A percentile compares a stretch with the other conserved stretches of the same genome.
Evolutionary conservation across 2,888 invertebrate species (phyloP).

Genomic region (Seladonia tumulorum): DNA sequence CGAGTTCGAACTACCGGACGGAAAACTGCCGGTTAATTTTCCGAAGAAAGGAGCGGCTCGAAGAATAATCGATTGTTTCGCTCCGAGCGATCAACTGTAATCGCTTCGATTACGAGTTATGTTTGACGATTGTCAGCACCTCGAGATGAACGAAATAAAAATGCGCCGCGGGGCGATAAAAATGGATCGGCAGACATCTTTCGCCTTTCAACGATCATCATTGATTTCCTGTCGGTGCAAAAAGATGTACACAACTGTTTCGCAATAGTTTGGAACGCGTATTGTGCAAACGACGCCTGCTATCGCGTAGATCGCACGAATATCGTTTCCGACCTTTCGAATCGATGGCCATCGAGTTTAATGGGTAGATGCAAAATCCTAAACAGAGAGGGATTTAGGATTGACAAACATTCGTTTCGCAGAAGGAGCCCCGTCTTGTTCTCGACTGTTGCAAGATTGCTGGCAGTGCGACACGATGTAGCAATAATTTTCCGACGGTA

Average conservation of each 20-base stretch:
- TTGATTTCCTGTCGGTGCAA: neutral
- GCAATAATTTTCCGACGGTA: constrained; percentile 70
- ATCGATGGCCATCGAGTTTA: neutral
- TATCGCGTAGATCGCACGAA: neutral
- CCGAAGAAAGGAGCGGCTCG: neutral
- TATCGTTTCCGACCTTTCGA: constrained; percentile 1
- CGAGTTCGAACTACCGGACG: neutral
- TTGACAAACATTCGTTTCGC: constrained; percentile 42
- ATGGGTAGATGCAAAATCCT: neutral
- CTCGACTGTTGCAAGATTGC: constrained; percentile 65
- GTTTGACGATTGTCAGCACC: too few species aligned
- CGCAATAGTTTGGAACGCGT: neutral
- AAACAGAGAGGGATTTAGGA: constrained; percentile 26
- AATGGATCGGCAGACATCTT: neutral
- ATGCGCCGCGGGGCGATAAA: neutral
- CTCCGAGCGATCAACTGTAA: neutral
- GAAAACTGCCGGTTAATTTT: neutral
- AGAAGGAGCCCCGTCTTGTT: constrained; percentile 51
- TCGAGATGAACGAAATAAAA: neutral
- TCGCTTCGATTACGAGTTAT: neutral
- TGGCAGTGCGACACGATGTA: constrained; percentile 52
- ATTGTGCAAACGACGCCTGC: neutral
- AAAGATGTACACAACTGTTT: neutral
- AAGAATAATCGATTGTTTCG: neutral
- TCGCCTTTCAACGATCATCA: neutral